phyloP scores from a whole-genome alignment of 2,888 invertebrate species.

The Drosophila fungiperda region DNA sequence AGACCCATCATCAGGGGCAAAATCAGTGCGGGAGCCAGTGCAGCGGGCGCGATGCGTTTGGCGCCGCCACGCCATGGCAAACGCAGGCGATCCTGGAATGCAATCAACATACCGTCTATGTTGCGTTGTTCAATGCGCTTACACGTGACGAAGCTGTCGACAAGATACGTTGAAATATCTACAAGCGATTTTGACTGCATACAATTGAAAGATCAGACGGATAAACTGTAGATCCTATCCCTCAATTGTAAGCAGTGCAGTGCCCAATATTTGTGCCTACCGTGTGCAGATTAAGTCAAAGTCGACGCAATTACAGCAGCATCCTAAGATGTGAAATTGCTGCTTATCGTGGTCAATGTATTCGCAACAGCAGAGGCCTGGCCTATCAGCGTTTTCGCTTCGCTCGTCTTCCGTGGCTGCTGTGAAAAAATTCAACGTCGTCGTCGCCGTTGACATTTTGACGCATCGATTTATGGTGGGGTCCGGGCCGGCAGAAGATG shows the following conservation, averaged over 20 bases:
- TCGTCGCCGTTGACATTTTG: constrained; percentile 21
- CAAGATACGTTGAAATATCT: background rate
- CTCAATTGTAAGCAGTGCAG: background rate
- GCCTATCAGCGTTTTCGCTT: constrained; percentile 11
- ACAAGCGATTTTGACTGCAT: background rate
- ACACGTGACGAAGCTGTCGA: constrained; percentile 69
- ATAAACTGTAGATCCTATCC: background rate
- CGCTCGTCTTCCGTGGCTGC: constrained; percentile 37
- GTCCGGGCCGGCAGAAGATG: background rate
- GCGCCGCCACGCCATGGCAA: constrained; percentile 88
- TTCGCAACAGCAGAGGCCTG: constrained; percentile 87
- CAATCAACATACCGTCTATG: constrained; percentile 84
- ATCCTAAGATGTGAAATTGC: constrained; percentile 86
- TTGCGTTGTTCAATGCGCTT: constrained; percentile 60
- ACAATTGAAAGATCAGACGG: constrained; percentile 1
- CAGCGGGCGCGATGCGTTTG: constrained; percentile 86
- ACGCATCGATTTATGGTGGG: constrained; percentile 46
- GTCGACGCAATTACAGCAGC: constrained; percentile 87
- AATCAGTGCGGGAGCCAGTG: constrained; percentile 86
- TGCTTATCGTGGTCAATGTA: constrained; percentile 86
- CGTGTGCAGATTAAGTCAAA: constrained; percentile 87
- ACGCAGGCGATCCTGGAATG: constrained; percentile 86
- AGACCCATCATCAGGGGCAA: constrained; percentile 86
- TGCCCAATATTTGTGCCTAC: constrained; percentile 73
- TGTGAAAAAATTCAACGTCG: constrained; percentile 37